A percentile compares a stretch with the other conserved stretches of the same genome.
These are phyloP conservation scores for Mobula hypostoma DNA, from an alignment of 2,113 vertebrate species.

Conservation along the genomic window DNA sequence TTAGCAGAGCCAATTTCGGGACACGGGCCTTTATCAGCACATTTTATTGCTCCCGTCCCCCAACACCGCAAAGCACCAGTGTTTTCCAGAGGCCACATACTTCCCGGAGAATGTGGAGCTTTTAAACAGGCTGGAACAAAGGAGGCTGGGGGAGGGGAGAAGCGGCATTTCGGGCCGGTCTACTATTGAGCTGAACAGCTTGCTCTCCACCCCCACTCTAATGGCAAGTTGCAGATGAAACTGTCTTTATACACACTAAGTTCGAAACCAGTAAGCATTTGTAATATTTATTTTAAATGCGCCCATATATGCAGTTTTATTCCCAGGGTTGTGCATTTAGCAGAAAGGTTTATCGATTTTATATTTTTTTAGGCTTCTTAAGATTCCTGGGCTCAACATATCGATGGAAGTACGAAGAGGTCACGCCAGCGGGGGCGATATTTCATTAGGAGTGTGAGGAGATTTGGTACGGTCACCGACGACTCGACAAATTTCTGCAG, in stretches of 20 bases:
- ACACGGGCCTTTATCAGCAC: too few relatives aligned
- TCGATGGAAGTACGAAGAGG: too few relatives aligned
- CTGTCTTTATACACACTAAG: too few relatives aligned
- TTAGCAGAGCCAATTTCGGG: too few relatives aligned
- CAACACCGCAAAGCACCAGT: background rate
- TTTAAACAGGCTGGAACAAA: background rate
- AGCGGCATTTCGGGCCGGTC: background rate
- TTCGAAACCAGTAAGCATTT: background rate
- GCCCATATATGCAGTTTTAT: background rate
- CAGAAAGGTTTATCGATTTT: too few relatives aligned
- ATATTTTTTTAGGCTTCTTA: background rate
- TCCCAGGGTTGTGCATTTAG: background rate
- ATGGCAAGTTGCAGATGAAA: too few relatives aligned
- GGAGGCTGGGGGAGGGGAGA: slow-evolving; percentile 3
- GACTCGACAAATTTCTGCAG: too few relatives aligned
- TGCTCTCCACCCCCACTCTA: background rate
- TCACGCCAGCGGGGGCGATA: too few relatives aligned
- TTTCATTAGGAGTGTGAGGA: too few relatives aligned
- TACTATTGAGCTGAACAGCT: background rate
- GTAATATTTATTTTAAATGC: background rate
- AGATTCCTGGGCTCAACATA: background rate
- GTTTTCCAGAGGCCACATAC: background rate
- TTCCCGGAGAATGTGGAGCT: background rate
- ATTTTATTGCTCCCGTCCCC: background rate
- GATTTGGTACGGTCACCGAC: too few relatives aligned